Percentiles rank a stretch among this genome's conserved stretches.
phyloP scores from a whole-genome alignment of 2,113 vertebrate species.

The Poicephalus meyeri region DNA sequence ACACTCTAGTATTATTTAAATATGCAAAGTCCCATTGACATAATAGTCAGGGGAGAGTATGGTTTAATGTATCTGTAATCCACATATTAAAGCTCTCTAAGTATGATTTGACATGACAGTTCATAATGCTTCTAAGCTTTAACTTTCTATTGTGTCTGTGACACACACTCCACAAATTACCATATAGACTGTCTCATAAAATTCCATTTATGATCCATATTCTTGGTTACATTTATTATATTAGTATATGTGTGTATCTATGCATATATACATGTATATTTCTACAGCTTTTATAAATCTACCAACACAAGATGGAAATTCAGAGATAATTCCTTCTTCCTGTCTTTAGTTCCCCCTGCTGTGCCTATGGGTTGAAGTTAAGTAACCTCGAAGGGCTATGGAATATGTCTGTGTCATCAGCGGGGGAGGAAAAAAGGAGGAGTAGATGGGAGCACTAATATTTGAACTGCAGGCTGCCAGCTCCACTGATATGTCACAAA shows the following conservation, averaged over 20 bases:
- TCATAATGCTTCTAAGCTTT: conserved; percentile 58
- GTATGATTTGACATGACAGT: conserved; percentile 60
- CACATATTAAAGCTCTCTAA: conserved; percentile 65
- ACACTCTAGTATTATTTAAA: conserved; percentile 58
- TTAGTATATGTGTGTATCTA: background rate
- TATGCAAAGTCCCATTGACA: conserved; percentile 64
- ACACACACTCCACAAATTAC: conserved; percentile 51
- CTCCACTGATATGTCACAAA: background rate
- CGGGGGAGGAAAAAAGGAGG: background rate
- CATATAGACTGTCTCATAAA: background rate
- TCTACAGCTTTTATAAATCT: background rate
- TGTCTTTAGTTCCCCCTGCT: conserved; percentile 38
- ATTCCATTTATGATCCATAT: conserved; percentile 7
- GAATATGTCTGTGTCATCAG: background rate
- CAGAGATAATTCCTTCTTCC: background rate
- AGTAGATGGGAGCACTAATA: background rate
- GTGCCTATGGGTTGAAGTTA: conserved; percentile 32
- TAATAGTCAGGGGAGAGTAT: conserved; percentile 55
- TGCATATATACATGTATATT: background rate
- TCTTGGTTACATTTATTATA: background rate
- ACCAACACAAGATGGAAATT: background rate
- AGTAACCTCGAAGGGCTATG: conserved; percentile 35
- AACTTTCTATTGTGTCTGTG: conserved; percentile 55
- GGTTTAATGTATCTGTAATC: conserved; percentile 64
- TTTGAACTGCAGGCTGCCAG: conserved; percentile 4